Percentiles rank a stretch among this genome's conserved stretches.
phyloP scores from a whole-genome alignment of 2,888 invertebrate species.

The Xestia sexstrigata region DNA sequence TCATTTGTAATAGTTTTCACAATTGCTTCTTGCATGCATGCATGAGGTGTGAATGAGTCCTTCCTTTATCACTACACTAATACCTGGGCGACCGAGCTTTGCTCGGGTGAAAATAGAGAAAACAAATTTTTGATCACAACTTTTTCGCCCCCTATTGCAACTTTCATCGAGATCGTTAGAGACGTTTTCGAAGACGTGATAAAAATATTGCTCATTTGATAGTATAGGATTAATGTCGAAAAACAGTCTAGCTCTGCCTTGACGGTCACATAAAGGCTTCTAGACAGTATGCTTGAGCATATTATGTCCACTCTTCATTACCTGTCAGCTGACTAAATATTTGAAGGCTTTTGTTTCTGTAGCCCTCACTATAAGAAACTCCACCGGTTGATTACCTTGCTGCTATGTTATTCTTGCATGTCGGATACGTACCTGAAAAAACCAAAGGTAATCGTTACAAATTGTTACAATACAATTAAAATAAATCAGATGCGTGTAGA shows the following conservation, averaged over 20 bases:
- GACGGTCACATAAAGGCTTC: neutral
- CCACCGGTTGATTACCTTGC: neutral
- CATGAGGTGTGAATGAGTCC: neutral
- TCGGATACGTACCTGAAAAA: conserved; percentile 63
- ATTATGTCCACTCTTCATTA: neutral
- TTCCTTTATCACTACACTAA: neutral
- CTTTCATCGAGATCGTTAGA: too few relatives aligned
- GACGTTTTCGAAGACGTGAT: too few relatives aligned
- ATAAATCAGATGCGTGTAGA: neutral
- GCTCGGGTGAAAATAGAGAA: too few relatives aligned
- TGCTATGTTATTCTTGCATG: conserved; percentile 26
- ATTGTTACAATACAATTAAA: conserved; percentile 2
- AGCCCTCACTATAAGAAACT: neutral
- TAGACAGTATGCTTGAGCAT: neutral
- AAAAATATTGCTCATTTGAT: too few relatives aligned
- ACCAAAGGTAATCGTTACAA: conserved; percentile 23
- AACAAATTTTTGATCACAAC: too few relatives aligned
- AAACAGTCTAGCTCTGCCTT: neutral
- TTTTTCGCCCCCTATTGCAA: too few relatives aligned
- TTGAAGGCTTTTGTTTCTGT: neutral
- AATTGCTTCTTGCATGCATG: neutral
- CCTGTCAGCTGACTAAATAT: neutral
- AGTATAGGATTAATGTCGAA: neutral
- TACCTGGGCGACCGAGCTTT: too few relatives aligned
- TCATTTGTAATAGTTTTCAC: neutral